Conservation (phyloP, 2,888 invertebrate species). For the Drosophila yooni region DNA sequence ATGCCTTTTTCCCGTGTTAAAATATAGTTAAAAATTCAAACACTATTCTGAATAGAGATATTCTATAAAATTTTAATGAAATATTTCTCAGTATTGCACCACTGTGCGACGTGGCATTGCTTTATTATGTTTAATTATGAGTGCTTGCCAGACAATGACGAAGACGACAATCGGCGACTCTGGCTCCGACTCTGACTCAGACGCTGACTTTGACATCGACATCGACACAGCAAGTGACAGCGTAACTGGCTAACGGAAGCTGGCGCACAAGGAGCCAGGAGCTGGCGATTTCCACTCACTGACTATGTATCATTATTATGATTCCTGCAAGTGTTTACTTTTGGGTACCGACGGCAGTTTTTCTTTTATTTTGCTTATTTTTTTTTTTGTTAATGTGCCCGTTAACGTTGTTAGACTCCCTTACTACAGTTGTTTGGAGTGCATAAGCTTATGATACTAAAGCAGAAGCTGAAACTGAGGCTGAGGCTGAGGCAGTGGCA, state of each 20-base stretch:
- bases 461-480: constrained; percentile 8
- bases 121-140: constrained; percentile 70
- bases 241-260: constrained; percentile 54
- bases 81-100: not conserved
- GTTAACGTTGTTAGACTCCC: constrained; percentile 76
- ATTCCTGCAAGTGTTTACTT: constrained; percentile 78
- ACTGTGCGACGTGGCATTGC: constrained; percentile 43
- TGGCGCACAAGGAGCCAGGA: constrained; percentile 33
- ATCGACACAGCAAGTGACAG: constrained; percentile 19
- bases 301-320: constrained; percentile 76
- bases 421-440: constrained; percentile 53
- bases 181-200: constrained; percentile 1
- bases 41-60: too few species aligned
- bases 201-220: not conserved
- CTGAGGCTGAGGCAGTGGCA: constrained; percentile 30
- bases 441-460: constrained; percentile 19
- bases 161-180: constrained; percentile 48
- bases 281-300: constrained; percentile 55
- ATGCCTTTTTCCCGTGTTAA: too few species aligned
- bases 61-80: not conserved
- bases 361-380: constrained; percentile 1
- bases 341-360: constrained; percentile 65
- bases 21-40: too few species aligned
- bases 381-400: constrained; percentile 64
- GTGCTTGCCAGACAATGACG: constrained; percentile 66